Conservation (phyloP, 2,888 invertebrate genomes). For the Drosophila prolongata region DNA sequence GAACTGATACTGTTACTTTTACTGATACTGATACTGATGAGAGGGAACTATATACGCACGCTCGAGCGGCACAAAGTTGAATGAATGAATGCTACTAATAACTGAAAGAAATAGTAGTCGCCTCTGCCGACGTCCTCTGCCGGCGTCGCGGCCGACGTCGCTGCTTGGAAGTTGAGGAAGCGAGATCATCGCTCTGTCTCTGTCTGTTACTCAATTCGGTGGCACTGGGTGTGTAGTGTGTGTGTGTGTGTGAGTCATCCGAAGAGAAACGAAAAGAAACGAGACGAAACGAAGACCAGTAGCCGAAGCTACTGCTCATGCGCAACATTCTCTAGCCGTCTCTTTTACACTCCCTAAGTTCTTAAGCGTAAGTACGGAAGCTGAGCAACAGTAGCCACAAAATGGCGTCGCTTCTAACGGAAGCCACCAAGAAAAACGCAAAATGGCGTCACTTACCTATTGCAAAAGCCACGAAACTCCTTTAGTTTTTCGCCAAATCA, state of each 20-base stretch:
- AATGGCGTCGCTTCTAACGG: constrained; percentile 58
- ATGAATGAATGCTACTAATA: constrained; percentile 79
- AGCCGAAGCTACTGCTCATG: constrained; percentile 82
- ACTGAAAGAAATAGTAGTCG: constrained; percentile 80
- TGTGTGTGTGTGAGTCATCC: constrained; percentile 65
- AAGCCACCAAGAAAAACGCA: constrained; percentile 41
- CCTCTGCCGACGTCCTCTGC: constrained; percentile 61
- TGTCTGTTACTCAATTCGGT: constrained; percentile 47
- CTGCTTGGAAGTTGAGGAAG: constrained; percentile 74
- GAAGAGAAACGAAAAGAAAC: constrained; percentile 45
- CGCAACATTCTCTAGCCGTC: constrained; percentile 74
- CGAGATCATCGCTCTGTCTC: constrained; percentile 61
- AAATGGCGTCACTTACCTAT: constrained; percentile 73
- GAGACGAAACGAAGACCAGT: constrained; percentile 81
- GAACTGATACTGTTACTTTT: constrained; percentile 45
- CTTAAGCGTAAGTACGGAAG: constrained; percentile 59
- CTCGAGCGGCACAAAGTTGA: constrained; percentile 80
- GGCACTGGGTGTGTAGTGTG: constrained; percentile 34
- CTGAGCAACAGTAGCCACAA: constrained; percentile 66
- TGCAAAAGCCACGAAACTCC: constrained; percentile 21
- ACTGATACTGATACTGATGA: constrained; percentile 48
- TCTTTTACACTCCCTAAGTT: constrained; percentile 23
- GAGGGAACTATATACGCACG: constrained; percentile 76
- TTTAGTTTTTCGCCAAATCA: constrained; percentile 2
- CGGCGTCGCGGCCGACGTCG: constrained; percentile 58